Evolutionary conservation across 2,888 invertebrate genomes (phyloP), one percentile per base, ranked within the genome.

Genomic region (Plebejus melissa): DNA sequence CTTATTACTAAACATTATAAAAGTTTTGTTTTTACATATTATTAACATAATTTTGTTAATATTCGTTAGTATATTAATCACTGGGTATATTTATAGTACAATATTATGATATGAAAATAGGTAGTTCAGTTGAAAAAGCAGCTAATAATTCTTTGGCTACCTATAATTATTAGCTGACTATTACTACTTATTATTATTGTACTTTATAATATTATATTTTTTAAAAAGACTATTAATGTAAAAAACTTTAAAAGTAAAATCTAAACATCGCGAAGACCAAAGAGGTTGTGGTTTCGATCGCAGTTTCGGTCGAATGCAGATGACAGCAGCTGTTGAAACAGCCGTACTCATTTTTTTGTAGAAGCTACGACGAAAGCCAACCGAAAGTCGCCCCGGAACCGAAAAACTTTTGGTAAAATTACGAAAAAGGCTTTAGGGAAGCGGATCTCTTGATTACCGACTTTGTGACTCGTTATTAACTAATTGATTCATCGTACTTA

Each of bases 331-430:
- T 22, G 22, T 32, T 65, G 16, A 65, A 65, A 65, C 65, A 65
- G 65, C 65, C 65, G 65, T 13, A 65, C 16, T 4, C 32, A 65
- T 65, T 65, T 65, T 65, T 65, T 65, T 65, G 65, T 13, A 65
- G 65, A 65, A 65, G 36, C 65, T 36, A 65, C 32, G 65, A 65
- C 65, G 65, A 65, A 65, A 36, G 65, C 65, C 32, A 65, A 32
- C 36, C 13, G 13, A 65, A 36, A 65, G 65, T 32, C 65, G 32
- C 11, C 13, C 13, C 13, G 50, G 13, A 0, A 65, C 4, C 28
- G 4, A 65, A 13, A 16, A 16, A 54, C 54, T 54, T 54, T 4
- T 16, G 54, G 54, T 4, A 54, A 54, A 54, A 54, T 54, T 13
- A 11, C 4, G 4, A 16, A 54, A 54, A 54, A 54, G 54, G 16